These are phyloP conservation scores for Gymnosoma rotundatum DNA, from an alignment of 2,888 invertebrate genomes.

Conservation along the genomic window DNA sequence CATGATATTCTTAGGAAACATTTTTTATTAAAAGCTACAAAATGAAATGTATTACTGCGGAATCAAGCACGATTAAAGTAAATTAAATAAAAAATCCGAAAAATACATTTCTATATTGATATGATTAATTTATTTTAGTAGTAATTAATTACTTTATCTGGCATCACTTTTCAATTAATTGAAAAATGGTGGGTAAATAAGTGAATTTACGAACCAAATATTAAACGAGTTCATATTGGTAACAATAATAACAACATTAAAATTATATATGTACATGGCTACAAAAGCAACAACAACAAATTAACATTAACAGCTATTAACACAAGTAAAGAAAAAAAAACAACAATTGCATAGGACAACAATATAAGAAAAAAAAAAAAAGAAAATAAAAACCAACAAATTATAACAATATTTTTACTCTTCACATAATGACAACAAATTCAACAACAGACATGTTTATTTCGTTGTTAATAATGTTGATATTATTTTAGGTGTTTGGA, in stretches of 20 bases:
- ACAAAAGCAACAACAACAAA: constrained; percentile 1
- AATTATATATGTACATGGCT: neutral
- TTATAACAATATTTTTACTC: constrained; percentile 24
- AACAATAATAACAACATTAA: constrained; percentile 24
- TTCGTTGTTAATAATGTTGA: constrained; percentile 16
- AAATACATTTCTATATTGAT: too few species aligned
- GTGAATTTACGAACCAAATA: neutral
- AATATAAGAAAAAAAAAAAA: constrained; percentile 44
- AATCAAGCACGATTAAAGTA: too few species aligned
- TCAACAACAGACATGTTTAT: constrained; percentile 29
- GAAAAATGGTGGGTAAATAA: neutral
- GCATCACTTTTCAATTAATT: constrained; percentile 14
- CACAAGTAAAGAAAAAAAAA: too few species aligned
- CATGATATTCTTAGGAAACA: too few species aligned
- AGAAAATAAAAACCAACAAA: constrained; percentile 30
- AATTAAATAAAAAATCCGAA: too few species aligned
- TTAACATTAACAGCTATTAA: too few species aligned
- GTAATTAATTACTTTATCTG: constrained; percentile 6
- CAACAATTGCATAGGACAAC: neutral
- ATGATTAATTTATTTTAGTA: too few species aligned
- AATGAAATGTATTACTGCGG: too few species aligned
- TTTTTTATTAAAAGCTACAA: too few species aligned
- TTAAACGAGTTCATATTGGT: neutral
- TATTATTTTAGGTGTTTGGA: constrained; percentile 1
- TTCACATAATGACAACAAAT: constrained; percentile 4